These are phyloP conservation scores for Poliocrania exsul DNA, from an alignment of 2,797 vertebrate species.

Conservation along the genomic window DNA sequence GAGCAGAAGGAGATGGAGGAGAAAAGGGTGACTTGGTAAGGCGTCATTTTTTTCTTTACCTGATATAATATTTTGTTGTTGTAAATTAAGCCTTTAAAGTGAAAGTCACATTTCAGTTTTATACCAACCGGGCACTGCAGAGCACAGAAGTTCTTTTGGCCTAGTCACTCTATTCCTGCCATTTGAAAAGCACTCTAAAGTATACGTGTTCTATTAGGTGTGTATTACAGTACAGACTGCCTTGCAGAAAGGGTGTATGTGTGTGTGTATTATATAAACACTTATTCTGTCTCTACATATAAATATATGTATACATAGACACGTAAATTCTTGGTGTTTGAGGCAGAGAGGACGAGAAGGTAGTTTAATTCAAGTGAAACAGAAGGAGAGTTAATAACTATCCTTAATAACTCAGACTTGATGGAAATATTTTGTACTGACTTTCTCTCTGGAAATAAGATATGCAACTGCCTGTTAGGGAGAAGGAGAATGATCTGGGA, in stretches of 20 bases:
- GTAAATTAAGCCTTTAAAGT: background rate
- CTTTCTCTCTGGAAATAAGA: background rate
- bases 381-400: background rate
- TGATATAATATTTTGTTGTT: background rate
- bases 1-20: slow-evolving; percentile 92
- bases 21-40: slow-evolving; percentile 92
- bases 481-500: background rate
- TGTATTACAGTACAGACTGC: background rate
- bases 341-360: background rate
- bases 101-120: background rate
- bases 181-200: background rate
- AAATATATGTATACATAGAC: background rate
- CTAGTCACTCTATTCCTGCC: background rate
- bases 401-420: background rate
- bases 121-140: background rate
- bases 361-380: background rate
- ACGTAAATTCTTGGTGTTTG: background rate
- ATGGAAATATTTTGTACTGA: background rate
- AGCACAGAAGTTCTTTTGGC: background rate
- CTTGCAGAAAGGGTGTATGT: accelerated
- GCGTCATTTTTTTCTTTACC: background rate
- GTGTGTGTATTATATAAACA: background rate
- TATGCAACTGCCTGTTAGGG: background rate
- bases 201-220: accelerated
- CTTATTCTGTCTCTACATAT: no score